Percentiles rank a stretch among this genome's conserved stretches.
Conservation (phyloP, 37 sponge, comb jelly and placozoan genomes). For the Beroe forskalii region DNA sequence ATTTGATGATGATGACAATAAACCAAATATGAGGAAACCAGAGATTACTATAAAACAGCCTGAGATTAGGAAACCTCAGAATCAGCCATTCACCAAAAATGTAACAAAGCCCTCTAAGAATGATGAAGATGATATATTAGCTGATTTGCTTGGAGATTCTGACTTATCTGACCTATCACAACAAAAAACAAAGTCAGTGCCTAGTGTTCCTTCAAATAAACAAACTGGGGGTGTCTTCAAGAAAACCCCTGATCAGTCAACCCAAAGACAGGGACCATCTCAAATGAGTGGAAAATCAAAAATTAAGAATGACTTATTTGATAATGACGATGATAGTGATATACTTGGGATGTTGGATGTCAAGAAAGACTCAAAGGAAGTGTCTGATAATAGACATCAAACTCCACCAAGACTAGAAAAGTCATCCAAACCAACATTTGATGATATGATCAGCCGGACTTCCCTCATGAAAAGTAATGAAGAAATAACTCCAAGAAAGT, state of each 20-base stretch:
- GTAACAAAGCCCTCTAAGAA: background rate
- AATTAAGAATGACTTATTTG: slow-evolving; percentile 36
- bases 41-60: background rate
- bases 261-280: background rate
- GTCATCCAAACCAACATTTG: slow-evolving; percentile 13
- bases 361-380: background rate
- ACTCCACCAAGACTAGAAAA: background rate
- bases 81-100: background rate
- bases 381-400: background rate
- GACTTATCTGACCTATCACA: slow-evolving; percentile 26
- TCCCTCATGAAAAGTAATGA: slow-evolving; percentile 30
- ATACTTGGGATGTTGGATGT: slow-evolving; percentile 40
- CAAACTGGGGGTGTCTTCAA: background rate
- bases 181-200: background rate
- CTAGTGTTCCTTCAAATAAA: background rate
- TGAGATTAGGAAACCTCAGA: background rate
- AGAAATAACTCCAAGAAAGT: background rate
- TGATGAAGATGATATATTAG: slow-evolving; percentile 46
- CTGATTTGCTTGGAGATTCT: slow-evolving; percentile 37
- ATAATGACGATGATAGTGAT: slow-evolving; percentile 43
- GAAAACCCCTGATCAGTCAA: background rate
- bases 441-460: slow-evolving; percentile 19
- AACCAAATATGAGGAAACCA: background rate
- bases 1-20: slow-evolving; percentile 31
- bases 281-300: background rate